Conservation (phyloP, 2,888 invertebrate species). For the Diaprepes abbreviatus region DNA sequence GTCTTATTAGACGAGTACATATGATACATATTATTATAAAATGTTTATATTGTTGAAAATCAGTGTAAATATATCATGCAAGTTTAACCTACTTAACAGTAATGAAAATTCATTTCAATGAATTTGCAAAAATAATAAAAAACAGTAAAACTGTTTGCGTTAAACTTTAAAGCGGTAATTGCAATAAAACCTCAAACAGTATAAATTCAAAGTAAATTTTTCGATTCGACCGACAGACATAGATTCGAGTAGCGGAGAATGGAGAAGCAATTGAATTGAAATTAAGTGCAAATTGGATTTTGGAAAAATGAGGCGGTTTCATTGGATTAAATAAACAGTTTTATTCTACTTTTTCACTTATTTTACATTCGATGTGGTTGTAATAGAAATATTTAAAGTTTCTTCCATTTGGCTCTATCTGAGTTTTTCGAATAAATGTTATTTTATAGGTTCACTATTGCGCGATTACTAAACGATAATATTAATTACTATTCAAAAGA, state of each 20-base stretch:
- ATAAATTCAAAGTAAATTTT: constrained; percentile 41
- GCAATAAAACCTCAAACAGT: constrained; percentile 34
- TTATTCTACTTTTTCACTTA: constrained; percentile 16
- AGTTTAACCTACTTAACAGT: no score
- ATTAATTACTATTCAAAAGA: no score
- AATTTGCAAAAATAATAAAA: constrained; percentile 1
- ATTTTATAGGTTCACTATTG: no score
- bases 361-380: constrained; percentile 4
- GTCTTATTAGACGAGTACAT: no score
- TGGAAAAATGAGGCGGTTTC: constrained; percentile 45
- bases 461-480: no score
- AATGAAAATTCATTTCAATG: no score
- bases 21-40: no score
- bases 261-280: constrained; percentile 45
- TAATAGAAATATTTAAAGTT: constrained; percentile 2
- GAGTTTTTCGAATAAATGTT: no score
- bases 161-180: constrained; percentile 29
- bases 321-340: constrained; percentile 47
- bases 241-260: constrained; percentile 37
- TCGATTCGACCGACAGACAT: constrained; percentile 40
- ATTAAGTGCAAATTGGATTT: constrained; percentile 49
- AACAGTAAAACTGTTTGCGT: constrained; percentile 18
- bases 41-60: no score
- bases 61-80: no score
- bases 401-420: no score